phyloP scores from a whole-genome alignment of 1,140 invertebrate species.

The Sogatella furcifera region DNA sequence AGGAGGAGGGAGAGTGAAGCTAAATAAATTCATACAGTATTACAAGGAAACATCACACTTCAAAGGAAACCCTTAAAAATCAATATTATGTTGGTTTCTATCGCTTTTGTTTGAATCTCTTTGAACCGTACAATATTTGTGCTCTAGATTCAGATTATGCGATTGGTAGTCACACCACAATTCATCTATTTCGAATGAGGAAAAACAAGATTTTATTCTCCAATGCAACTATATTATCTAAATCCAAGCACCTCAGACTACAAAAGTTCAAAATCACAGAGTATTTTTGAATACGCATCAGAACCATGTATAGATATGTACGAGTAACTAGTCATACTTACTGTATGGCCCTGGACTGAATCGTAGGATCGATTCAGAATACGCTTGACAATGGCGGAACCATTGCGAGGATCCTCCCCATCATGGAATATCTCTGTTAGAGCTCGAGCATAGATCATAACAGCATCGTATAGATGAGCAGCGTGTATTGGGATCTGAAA shows the following conservation, averaged over 20 bases:
- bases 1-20: background rate
- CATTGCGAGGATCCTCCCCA: conserved; percentile 57
- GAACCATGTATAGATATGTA: background rate
- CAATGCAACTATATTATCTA: no score
- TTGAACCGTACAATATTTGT: no score
- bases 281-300: no score
- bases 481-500: conserved; percentile 70
- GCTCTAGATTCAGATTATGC: background rate
- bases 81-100: no score
- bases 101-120: no score
- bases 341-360: conserved; percentile 63
- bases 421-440: conserved; percentile 55
- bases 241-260: no score
- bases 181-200: background rate
- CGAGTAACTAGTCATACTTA: conserved; percentile 42
- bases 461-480: conserved; percentile 77
- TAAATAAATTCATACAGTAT: no score
- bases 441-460: conserved; percentile 73
- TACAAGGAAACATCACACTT: no score
- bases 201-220: background rate
- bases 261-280: no score
- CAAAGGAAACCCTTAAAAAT: no score
- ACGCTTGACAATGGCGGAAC: conserved; percentile 52
- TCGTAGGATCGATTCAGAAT: conserved; percentile 63
- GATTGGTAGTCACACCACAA: background rate